A percentile compares a stretch with the other conserved stretches of the same genome.
phyloP scores from a whole-genome alignment of 2,113 vertebrate species.

The Ciconia stormi region DNA sequence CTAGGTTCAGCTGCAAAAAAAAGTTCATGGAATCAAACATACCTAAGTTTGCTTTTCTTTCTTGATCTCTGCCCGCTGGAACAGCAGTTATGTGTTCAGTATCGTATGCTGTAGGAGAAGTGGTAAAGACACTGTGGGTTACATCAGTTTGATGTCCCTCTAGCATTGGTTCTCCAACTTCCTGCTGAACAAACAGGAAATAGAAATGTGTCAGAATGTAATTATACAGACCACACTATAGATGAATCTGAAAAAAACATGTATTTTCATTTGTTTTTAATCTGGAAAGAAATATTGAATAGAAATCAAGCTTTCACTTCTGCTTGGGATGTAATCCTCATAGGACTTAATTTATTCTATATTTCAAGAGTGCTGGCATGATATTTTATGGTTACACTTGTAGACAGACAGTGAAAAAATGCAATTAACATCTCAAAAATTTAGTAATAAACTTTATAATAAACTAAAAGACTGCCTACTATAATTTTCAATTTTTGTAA shows the following conservation, averaged over 20 bases:
- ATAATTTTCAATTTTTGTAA: background rate
- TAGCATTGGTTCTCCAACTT: conserved; percentile 75
- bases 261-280: background rate
- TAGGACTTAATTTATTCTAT: background rate
- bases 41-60: conserved; percentile 73
- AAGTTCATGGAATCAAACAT: background rate
- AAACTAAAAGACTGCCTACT: background rate
- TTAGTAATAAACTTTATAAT: background rate
- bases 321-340: background rate
- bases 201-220: conserved; percentile 61
- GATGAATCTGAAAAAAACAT: background rate
- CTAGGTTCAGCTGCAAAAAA: background rate
- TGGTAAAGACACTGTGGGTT: conserved; percentile 15
- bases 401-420: background rate
- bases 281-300: background rate
- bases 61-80: background rate
- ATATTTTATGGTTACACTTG: background rate
- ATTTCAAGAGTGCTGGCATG: background rate
- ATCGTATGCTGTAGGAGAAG: conserved; percentile 18
- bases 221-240: conserved; percentile 49
- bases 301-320: background rate
- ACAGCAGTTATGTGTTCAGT: background rate
- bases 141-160: conserved; percentile 67
- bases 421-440: background rate
- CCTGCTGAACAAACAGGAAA: conserved; percentile 96